Percentiles rank a stretch among this genome's conserved stretches.
Evolutionary conservation across 2,888 invertebrate genomes (phyloP).

Genomic region (Parnassius apollo): DNA sequence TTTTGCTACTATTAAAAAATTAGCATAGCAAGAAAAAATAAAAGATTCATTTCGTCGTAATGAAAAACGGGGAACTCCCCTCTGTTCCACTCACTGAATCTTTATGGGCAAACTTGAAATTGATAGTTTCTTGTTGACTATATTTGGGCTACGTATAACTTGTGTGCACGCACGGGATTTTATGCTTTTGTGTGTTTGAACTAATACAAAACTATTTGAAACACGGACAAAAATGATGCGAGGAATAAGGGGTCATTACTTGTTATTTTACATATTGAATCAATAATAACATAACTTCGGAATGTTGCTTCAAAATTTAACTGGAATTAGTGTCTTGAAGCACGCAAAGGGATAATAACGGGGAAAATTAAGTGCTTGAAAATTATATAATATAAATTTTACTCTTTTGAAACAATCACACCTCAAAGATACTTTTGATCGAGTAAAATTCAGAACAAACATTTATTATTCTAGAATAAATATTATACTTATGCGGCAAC

Average conservation of each 20-base stretch:
- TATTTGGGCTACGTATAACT: constrained; percentile 66
- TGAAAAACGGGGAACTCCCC: constrained; percentile 3
- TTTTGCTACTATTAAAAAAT: constrained; percentile 9
- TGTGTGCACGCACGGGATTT: constrained; percentile 66
- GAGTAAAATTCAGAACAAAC: too few relatives aligned
- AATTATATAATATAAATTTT: too few relatives aligned
- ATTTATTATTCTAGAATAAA: too few relatives aligned
- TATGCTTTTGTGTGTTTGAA: constrained; percentile 56
- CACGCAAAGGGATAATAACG: constrained; percentile 55
- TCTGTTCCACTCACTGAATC: constrained; percentile 23
- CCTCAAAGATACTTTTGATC: too few relatives aligned
- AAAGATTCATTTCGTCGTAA: background rate
- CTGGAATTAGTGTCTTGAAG: constrained; percentile 66
- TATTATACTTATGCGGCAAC: constrained; percentile 33
- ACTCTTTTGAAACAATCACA: too few relatives aligned
- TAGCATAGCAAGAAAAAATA: background rate
- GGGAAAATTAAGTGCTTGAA: constrained; percentile 31
- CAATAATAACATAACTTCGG: constrained; percentile 61
- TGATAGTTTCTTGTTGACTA: constrained; percentile 71
- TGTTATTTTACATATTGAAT: constrained; percentile 58
- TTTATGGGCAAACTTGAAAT: constrained; percentile 73
- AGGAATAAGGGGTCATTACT: constrained; percentile 53
- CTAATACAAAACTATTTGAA: constrained; percentile 50
- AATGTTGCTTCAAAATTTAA: constrained; percentile 67
- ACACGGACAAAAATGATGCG: constrained; percentile 69